Evolutionary conservation across 2,113 vertebrate species (phyloP).

Genomic region (Sebastes fasciatus): DNA sequence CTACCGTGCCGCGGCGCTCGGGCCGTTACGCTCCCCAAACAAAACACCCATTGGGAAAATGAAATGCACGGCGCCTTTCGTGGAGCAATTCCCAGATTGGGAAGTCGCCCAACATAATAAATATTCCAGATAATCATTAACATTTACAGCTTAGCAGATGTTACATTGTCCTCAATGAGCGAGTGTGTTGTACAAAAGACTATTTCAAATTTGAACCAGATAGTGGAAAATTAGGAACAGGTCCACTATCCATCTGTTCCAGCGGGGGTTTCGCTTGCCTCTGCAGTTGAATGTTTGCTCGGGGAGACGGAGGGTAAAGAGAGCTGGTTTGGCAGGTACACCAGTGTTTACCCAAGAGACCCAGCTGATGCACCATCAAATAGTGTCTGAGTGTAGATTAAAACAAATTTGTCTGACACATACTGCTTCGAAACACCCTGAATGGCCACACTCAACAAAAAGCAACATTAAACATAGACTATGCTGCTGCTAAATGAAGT

Average conservation of each 20-base stretch:
- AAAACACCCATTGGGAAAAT: conserved; percentile 37
- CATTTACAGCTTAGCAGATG: conserved; percentile 73
- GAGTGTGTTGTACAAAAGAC: conserved; percentile 52
- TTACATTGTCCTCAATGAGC: conserved; percentile 64
- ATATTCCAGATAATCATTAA: conserved; percentile 78
- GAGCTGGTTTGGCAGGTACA: conserved; percentile 72
- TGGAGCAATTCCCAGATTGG: conserved; percentile 58
- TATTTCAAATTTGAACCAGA: conserved; percentile 74
- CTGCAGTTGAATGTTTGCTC: conserved; percentile 73
- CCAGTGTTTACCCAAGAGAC: conserved; percentile 68
- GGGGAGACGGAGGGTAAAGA: conserved; percentile 62
- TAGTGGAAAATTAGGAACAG: conserved; percentile 65
- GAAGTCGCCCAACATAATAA: conserved; percentile 69
- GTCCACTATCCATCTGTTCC: conserved; percentile 77
- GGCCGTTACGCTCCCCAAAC: conserved; percentile 16
- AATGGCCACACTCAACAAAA: conserved; percentile 31
- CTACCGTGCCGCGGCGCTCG: conserved; percentile 12
- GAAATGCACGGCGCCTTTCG: conserved; percentile 37
- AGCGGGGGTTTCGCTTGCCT: conserved; percentile 43
- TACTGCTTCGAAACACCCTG: neutral
- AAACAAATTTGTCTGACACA: conserved; percentile 47
- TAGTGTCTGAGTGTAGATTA: conserved; percentile 57
- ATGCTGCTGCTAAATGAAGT: conserved; percentile 24
- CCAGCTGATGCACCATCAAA: conserved; percentile 53
- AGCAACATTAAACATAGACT: conserved; percentile 16